These are phyloP conservation scores for Sorex fumeus DNA, from an alignment of 2,113 vertebrate species.

Conservation along the genomic window DNA sequence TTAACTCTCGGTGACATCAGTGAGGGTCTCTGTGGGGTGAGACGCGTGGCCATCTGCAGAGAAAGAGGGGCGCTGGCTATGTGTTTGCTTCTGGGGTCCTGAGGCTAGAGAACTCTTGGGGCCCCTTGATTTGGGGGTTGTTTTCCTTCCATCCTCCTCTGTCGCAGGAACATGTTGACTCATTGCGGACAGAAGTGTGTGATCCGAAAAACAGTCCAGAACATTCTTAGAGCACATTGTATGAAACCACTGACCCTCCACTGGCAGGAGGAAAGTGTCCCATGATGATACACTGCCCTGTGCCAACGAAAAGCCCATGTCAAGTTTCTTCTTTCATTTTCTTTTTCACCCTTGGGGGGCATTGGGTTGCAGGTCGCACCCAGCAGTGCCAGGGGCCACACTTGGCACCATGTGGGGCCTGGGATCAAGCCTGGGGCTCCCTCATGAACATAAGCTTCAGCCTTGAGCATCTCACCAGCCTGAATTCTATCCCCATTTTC, in stretches of 20 bases:
- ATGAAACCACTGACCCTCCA: neutral
- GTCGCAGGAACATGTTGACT: neutral
- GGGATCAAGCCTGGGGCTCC: neutral
- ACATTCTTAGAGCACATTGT: neutral
- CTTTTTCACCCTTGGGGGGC: too few relatives aligned
- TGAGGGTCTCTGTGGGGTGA: too few relatives aligned
- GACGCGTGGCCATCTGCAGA: too few relatives aligned
- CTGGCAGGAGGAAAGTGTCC: neutral
- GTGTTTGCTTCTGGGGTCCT: too few relatives aligned
- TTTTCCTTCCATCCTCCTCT: too few relatives aligned
- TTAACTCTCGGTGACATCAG: too few relatives aligned
- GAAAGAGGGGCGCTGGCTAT: too few relatives aligned
- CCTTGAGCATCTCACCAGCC: rapidly evolving
- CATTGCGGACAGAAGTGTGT: neutral
- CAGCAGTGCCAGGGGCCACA: too few relatives aligned
- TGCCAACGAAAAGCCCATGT: neutral
- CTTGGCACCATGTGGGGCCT: neutral
- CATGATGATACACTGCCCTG: neutral
- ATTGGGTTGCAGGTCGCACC: too few relatives aligned
- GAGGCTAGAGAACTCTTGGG: too few relatives aligned
- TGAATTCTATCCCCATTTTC: neutral
- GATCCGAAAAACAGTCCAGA: neutral
- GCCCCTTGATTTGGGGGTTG: too few relatives aligned
- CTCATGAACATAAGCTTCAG: too few relatives aligned
- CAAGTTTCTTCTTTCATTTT: neutral